Evolutionary conservation across 2,797 vertebrate genomes (phyloP), one percentile per base, ranked within the genome.

Genomic region (Anguilla marmorata): DNA sequence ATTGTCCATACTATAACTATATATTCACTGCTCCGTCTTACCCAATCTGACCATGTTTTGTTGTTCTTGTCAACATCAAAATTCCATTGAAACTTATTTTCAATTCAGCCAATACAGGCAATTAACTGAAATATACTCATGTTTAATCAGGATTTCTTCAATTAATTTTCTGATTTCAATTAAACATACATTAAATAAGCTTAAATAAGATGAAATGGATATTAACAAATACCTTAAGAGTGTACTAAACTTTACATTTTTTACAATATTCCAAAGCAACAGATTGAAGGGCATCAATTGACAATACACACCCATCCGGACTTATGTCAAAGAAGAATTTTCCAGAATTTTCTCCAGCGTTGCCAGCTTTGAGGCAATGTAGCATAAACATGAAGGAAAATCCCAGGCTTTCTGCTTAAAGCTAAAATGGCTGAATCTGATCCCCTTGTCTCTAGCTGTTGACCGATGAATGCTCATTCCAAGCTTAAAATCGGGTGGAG

Each of bases 401-500:
- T 19, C 58, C 16, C 0, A 60, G 58, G 21, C 72, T 41, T 14
- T 82, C 21, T 7, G 27, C 7, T 76, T 16, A 82, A 82, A 50
- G 1, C 41, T 37, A 16, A 41, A 19, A 27, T 41, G 33, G 37
- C 5, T 82, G 21, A 24, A 48, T n/a, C 21, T 82, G 27, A 50
- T 82, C 45, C 7, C 27, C 79, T 82, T 50, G 21, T 24, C 21
- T 48, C 48, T 24, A 56, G 50, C n/a, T 52, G 45, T 52, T 69
- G 27, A 27, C 24, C 21, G 27, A 33, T 50, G 27, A 54, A 45
- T 90, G 66, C 24, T 86, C 72, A 80, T 50, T 87, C 60, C 4
- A n/a, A 85, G 6, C 88, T 91, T 80, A 85, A 89, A 92, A 92
- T 90, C 93, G 94, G 94, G 92, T 93, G 19, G 92, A 87, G 50